Conservation (phyloP, 2,888 invertebrate genomes). For the Caenorhabditis becei region DNA sequence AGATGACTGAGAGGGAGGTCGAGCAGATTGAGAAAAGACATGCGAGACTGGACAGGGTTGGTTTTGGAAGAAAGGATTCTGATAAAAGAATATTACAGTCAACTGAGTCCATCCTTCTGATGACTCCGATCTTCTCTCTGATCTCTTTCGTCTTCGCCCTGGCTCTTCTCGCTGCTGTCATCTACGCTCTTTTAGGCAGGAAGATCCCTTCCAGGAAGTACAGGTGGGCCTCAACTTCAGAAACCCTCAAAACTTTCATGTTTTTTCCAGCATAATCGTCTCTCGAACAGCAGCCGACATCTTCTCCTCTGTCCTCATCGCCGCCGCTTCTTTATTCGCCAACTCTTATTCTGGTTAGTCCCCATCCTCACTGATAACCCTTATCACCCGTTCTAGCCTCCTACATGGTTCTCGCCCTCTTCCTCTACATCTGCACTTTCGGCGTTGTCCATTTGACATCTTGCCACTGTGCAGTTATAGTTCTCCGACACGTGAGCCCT, state of each 20-base stretch:
- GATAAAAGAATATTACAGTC: conserved; percentile 36
- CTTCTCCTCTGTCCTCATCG: conserved; percentile 66
- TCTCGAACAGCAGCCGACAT: conserved; percentile 67
- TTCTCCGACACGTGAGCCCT: conserved; percentile 70
- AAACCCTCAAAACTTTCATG: background rate
- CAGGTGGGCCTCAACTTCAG: conserved; percentile 42
- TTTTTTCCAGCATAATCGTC: conserved; percentile 64
- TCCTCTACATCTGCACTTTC: conserved; percentile 74
- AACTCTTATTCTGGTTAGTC: conserved; percentile 54
- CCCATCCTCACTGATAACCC: background rate
- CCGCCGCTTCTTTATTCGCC: conserved; percentile 65
- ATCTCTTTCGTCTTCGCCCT: conserved; percentile 59
- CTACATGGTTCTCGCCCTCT: conserved; percentile 71
- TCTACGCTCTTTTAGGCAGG: conserved; percentile 63
- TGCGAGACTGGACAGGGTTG: conserved; percentile 48
- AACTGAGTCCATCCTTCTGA: conserved; percentile 58
- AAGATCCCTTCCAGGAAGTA: conserved; percentile 72
- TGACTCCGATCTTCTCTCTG: conserved; percentile 66
- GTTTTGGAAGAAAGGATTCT: background rate
- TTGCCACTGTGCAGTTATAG: conserved; percentile 70
- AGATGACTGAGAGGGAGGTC: conserved; percentile 52
- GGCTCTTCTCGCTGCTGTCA: conserved; percentile 64
- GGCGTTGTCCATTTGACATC: conserved; percentile 71
- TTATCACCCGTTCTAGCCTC: conserved; percentile 59
- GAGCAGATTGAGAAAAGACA: conserved; percentile 54